Conservation (phyloP, 1,140 invertebrate species). For the Caenorhabditis briggsae region DNA sequence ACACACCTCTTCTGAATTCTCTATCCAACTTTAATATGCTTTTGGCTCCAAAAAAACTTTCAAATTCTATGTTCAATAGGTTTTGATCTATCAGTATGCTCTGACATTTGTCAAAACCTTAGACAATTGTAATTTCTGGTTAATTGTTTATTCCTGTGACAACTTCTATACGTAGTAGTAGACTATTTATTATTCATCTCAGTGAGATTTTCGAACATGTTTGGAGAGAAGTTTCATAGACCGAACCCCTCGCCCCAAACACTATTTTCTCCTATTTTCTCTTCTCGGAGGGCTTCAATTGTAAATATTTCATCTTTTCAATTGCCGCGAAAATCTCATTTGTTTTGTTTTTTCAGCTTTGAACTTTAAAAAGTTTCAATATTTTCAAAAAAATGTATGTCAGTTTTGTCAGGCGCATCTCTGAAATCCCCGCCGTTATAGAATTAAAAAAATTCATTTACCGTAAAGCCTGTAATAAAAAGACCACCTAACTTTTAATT, state of each 20-base stretch:
- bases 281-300: conserved; percentile 20
- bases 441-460: no score
- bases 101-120: not conserved
- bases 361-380: conserved; percentile 9
- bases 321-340: not conserved
- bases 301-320: conserved; percentile 6
- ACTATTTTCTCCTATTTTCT: not conserved
- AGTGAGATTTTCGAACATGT: not conserved
- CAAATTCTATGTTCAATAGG: no score
- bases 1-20: no score
- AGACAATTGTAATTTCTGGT: not conserved
- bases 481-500: not conserved
- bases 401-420: not conserved
- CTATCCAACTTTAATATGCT: no score
- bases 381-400: not conserved
- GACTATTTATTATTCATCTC: not conserved
- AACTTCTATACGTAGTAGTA: not conserved
- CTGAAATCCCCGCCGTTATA: not conserved
- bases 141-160: not conserved
- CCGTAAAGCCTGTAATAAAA: not conserved
- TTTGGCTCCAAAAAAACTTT: no score
- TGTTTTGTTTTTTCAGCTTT: not conserved
- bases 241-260: conserved; percentile 24
- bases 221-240: not conserved
- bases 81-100: not conserved